phyloP scores from a whole-genome alignment of 2,113 vertebrate genomes.

The Parus major region DNA sequence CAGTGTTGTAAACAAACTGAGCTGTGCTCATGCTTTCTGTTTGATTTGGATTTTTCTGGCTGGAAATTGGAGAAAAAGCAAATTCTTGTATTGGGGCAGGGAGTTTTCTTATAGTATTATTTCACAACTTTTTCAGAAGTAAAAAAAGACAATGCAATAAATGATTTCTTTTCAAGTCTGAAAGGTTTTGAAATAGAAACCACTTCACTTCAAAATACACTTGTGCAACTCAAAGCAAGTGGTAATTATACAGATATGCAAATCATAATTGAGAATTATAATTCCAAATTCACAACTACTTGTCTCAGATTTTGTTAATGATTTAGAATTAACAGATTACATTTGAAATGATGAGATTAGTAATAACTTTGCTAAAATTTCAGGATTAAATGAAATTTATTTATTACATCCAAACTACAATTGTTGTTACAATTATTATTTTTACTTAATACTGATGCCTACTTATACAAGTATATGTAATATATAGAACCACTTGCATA shows the following conservation, averaged over 20 bases:
- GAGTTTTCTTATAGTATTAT: background rate
- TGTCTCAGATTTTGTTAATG: background rate
- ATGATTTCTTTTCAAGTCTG: background rate
- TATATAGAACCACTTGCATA: background rate
- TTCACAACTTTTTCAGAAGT: background rate
- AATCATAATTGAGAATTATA: background rate
- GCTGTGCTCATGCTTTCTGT: background rate
- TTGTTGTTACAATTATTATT: fast-evolving
- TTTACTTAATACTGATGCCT: background rate
- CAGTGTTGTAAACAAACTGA: background rate
- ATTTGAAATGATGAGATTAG: background rate
- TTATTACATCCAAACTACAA: background rate
- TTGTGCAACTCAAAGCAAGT: background rate
- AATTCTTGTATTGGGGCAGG: background rate
- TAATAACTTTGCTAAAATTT: background rate
- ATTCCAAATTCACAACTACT: background rate
- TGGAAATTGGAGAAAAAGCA: background rate
- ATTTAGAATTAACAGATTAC: background rate
- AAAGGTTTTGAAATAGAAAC: background rate
- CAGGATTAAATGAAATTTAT: background rate
- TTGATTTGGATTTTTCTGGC: background rate
- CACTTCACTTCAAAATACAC: background rate
- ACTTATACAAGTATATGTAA: background rate
- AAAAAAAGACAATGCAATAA: background rate
- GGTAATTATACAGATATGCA: background rate